A percentile compares a stretch with the other conserved stretches of the same genome.
Conservation (phyloP, 2,888 invertebrate genomes). For the Stramonita haemastoma region DNA sequence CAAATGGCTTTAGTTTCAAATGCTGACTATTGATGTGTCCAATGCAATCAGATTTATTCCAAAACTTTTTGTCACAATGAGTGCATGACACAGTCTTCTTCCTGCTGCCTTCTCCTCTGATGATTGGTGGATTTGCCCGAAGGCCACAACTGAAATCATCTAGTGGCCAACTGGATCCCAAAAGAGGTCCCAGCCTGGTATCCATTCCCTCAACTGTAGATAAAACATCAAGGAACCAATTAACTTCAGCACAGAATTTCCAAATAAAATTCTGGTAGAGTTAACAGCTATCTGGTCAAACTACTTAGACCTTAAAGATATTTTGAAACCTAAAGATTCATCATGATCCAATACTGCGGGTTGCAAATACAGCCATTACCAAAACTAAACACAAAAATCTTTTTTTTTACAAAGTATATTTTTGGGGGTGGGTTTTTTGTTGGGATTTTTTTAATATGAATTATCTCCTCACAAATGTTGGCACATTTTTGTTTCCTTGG, state of each 20-base stretch:
- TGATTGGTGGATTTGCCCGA: background rate
- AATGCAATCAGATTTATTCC: constrained; percentile 50
- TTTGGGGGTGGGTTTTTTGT: too few species aligned
- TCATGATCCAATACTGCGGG: too few species aligned
- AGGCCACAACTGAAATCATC: background rate
- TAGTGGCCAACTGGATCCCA: constrained; percentile 26
- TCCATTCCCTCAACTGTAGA: constrained; percentile 26
- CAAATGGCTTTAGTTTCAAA: constrained; percentile 46
- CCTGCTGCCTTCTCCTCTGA: constrained; percentile 28
- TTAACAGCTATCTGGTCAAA: background rate
- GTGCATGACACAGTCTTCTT: constrained; percentile 41
- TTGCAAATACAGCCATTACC: too few species aligned
- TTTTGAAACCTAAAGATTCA: too few species aligned
- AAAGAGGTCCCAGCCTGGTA: constrained; percentile 6
- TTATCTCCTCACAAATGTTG: too few species aligned
- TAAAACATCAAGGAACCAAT: constrained; percentile 47
- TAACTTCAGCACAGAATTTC: constrained; percentile 41
- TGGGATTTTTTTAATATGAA: too few species aligned
- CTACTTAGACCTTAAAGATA: too few species aligned
- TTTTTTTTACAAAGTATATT: too few species aligned
- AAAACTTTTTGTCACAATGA: constrained; percentile 47
- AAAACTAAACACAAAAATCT: too few species aligned
- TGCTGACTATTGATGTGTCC: constrained; percentile 50
- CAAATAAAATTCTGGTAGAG: background rate
- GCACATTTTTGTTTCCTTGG: too few species aligned